Evolutionary conservation across 2,113 vertebrate genomes (phyloP).

Genomic region (Pionites leucogaster): DNA sequence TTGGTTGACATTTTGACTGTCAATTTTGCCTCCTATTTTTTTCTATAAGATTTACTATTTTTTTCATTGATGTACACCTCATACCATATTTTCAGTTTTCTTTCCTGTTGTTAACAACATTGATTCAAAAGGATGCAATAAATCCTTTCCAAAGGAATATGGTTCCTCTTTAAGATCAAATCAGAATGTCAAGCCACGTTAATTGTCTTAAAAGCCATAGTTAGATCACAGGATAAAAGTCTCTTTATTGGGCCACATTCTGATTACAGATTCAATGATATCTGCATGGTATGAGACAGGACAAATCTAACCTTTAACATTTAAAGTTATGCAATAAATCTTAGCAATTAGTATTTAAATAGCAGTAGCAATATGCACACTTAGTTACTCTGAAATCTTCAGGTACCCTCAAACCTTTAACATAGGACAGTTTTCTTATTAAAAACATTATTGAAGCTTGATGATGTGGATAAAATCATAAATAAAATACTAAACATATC

Average conservation of each 20-base stretch:
- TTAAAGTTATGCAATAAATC: neutral
- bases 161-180: constrained; percentile 21
- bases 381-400: neutral
- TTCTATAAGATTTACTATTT: neutral
- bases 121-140: constrained; percentile 20
- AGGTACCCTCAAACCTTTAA: neutral
- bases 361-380: neutral
- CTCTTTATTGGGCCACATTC: neutral
- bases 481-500: neutral
- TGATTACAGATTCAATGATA: constrained; percentile 1
- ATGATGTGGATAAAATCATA: neutral
- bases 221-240: neutral
- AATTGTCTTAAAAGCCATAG: constrained; percentile 41
- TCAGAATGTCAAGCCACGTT: neutral
- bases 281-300: neutral
- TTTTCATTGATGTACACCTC: neutral
- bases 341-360: neutral
- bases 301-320: neutral
- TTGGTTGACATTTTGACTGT: neutral
- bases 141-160: constrained; percentile 1
- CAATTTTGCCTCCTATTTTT: neutral
- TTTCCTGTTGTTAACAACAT: neutral
- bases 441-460: neutral
- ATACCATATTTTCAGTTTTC: neutral
- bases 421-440: neutral